Evolutionary conservation across 2,888 invertebrate species (phyloP).

Genomic region (Leptarthrus brevirostris): DNA sequence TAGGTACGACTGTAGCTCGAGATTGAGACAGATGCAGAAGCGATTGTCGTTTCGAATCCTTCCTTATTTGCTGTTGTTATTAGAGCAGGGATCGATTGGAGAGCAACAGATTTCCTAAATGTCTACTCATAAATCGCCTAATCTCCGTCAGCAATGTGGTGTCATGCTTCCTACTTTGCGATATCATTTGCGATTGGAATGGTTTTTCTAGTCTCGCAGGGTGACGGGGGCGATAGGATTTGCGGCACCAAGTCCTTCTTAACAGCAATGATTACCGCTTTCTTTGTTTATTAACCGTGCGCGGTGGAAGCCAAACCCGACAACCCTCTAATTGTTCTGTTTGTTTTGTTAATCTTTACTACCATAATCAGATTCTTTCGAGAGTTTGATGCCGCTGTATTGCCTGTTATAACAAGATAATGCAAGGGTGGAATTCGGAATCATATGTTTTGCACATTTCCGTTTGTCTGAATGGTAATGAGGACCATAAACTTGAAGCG

Average conservation of each 20-base stretch:
- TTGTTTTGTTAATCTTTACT: conserved; percentile 24
- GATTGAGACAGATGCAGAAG: not conserved
- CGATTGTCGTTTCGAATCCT: not conserved
- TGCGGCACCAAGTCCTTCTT: not conserved
- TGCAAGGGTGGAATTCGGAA: conserved; percentile 56
- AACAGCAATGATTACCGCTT: conserved; percentile 7
- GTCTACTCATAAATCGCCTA: conserved; percentile 37
- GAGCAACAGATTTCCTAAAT: conserved; percentile 42
- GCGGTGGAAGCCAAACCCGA: not conserved
- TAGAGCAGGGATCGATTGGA: not conserved
- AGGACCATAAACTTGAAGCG: not conserved
- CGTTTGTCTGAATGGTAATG: conserved; percentile 24
- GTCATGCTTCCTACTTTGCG: conserved; percentile 9
- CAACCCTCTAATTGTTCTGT: conserved; percentile 30
- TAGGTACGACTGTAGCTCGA: not conserved
- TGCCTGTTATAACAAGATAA: conserved; percentile 23
- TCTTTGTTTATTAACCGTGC: conserved; percentile 1
- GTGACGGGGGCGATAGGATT: not conserved
- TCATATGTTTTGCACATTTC: conserved; percentile 65
- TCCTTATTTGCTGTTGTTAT: conserved; percentile 20
- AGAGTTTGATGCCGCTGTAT: conserved; percentile 31
- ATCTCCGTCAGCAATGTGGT: conserved; percentile 18
- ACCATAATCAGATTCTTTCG: conserved; percentile 34
- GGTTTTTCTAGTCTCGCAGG: not conserved
- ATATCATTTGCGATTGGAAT: not conserved